Evolutionary conservation across 2,113 vertebrate species (phyloP).

Genomic region (Larimichthys crocea): DNA sequence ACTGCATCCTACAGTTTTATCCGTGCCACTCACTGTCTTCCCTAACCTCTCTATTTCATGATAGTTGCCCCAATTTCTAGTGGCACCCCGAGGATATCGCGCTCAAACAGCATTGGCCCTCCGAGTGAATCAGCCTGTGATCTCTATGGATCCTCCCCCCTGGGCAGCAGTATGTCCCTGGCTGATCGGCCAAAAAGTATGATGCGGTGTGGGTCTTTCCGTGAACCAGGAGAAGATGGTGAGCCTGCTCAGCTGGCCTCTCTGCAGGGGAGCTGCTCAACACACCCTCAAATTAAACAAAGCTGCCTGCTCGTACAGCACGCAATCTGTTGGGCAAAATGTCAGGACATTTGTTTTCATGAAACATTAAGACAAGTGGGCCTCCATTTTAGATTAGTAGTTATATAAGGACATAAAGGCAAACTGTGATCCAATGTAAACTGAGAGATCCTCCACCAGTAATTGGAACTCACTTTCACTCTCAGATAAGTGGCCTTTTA

Average conservation of each 20-base stretch:
- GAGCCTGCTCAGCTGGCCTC: conserved; percentile 65
- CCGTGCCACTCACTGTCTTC: conserved; percentile 16
- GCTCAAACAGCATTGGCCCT: conserved; percentile 97
- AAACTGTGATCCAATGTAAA: conserved; percentile 1
- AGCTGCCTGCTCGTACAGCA: conserved; percentile 21
- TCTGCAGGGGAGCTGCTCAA: conserved; percentile 15
- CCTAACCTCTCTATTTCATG: conserved; percentile 12
- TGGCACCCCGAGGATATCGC: conserved; percentile 91
- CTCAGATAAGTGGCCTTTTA: background rate
- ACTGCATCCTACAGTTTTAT: conserved; percentile 10
- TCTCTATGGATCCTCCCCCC: conserved; percentile 92
- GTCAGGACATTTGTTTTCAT: conserved; percentile 23
- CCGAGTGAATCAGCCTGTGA: conserved; percentile 92
- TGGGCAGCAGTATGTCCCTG: conserved; percentile 95
- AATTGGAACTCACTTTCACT: background rate
- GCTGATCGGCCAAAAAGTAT: conserved; percentile 96
- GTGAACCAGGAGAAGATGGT: conserved; percentile 95
- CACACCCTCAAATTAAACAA: conserved; percentile 36
- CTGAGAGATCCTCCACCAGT: background rate
- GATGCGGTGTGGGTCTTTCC: conserved; percentile 96
- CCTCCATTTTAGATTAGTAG: conserved; percentile 17
- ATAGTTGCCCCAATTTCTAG: conserved; percentile 92
- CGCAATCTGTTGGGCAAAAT: conserved; percentile 16
- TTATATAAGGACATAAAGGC: conserved; percentile 1
- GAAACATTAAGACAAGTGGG: background rate